phyloP scores from a whole-genome alignment of 2,888 invertebrate species.

The Acanthosepion pharaonis region DNA sequence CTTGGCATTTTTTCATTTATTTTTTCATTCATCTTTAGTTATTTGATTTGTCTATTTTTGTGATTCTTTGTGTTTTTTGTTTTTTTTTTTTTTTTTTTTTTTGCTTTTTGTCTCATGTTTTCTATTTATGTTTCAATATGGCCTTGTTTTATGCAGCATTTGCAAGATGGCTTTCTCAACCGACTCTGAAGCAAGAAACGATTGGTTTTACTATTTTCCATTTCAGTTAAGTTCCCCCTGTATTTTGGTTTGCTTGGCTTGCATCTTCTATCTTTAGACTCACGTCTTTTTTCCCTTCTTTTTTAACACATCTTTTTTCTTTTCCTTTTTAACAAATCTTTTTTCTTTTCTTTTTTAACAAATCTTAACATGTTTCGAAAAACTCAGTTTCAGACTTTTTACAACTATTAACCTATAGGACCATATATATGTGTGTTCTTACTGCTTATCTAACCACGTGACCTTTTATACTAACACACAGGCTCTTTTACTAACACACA shows the following conservation, averaged over 20 bases:
- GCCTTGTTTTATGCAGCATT: not conserved
- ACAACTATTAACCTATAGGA: no score
- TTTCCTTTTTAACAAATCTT: not conserved
- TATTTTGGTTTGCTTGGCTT: not conserved
- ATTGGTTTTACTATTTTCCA: not conserved
- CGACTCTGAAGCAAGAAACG: not conserved
- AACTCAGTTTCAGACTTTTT: not conserved
- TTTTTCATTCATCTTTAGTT: not conserved
- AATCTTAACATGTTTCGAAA: not conserved
- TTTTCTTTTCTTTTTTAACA: not conserved
- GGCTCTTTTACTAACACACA: no score
- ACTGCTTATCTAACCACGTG: no score
- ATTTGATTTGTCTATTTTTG: not conserved
- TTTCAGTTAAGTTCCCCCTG: not conserved
- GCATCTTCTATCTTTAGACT: not conserved
- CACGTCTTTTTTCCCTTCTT: not conserved
- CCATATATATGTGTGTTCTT: no score
- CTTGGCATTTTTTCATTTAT: not conserved
- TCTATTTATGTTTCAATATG: not conserved
- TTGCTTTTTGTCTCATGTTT: not conserved
- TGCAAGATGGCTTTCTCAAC: not conserved
- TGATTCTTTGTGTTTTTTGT: not conserved
- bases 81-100: no score
- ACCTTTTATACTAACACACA: no score
- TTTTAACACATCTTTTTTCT: not conserved